Conservation (phyloP, 2,888 invertebrate genomes). For the Tenthredo livida region DNA sequence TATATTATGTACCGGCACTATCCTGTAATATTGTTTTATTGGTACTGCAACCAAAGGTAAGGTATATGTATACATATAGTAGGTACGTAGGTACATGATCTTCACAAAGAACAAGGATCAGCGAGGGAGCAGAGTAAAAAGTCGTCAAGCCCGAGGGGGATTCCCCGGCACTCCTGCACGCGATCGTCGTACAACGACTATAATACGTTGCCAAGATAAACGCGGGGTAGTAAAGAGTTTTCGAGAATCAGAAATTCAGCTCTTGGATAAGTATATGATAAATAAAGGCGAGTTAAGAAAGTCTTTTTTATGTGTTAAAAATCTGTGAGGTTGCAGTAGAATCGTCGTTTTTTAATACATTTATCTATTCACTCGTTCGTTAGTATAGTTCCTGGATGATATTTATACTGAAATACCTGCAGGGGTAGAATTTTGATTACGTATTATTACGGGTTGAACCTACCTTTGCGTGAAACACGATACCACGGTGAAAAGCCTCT, state of each 20-base stretch:
- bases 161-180: conserved; percentile 32
- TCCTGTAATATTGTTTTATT: background rate
- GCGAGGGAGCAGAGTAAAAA: background rate
- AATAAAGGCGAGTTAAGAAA: background rate
- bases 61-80: background rate
- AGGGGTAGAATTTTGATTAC: background rate
- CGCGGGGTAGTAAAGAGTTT: background rate
- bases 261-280: background rate
- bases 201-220: conserved; percentile 7
- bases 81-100: background rate
- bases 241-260: background rate
- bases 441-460: conserved; percentile 65
- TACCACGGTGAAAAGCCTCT: conserved; percentile 98
- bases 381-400: too few species aligned
- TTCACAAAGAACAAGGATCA: background rate
- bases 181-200: background rate
- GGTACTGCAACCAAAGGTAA: background rate
- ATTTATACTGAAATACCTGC: background rate
- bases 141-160: conserved; percentile 33
- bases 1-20: background rate
- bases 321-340: background rate
- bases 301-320: background rate
- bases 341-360: background rate
- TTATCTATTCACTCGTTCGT: too few species aligned
- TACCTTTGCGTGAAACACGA: conserved; percentile 98